These are phyloP conservation scores for Lamproptera curius DNA, from an alignment of 2,888 invertebrate genomes.

Conservation along the genomic window DNA sequence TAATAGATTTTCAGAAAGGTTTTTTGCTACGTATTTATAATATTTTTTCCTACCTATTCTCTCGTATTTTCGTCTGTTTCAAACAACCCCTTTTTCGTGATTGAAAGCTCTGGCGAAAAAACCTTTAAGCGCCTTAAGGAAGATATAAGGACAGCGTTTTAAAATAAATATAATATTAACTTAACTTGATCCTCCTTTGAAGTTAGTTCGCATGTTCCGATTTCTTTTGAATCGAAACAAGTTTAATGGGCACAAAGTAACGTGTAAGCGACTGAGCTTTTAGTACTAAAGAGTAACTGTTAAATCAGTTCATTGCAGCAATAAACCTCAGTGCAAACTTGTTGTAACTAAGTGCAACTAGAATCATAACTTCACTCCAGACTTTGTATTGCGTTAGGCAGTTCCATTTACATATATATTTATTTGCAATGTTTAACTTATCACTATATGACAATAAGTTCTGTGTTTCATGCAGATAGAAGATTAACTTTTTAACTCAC, in stretches of 20 bases:
- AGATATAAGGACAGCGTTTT: not conserved
- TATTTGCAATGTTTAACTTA: no score
- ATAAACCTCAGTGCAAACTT: constrained; percentile 44
- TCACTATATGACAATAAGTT: no score
- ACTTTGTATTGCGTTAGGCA: constrained; percentile 42
- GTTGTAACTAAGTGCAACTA: constrained; percentile 48
- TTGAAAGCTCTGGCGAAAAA: constrained; percentile 2
- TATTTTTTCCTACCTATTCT: not conserved
- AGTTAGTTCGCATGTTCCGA: constrained; percentile 2
- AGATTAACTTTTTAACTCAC: no score
- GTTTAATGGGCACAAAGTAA: constrained; percentile 15
- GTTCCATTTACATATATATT: constrained; percentile 35
- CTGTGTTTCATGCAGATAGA: no score
- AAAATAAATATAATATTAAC: constrained; percentile 4
- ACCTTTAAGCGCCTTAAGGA: not conserved
- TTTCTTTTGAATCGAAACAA: constrained; percentile 14
- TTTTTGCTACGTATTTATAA: no score
- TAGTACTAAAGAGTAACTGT: constrained; percentile 31
- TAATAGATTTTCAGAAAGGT: no score
- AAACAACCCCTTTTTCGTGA: not conserved
- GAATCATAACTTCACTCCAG: constrained; percentile 44
- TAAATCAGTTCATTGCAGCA: constrained; percentile 49
- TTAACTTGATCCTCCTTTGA: constrained; percentile 7
- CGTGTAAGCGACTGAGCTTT: constrained; percentile 25
- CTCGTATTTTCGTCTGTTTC: constrained; percentile 1